Conservation (phyloP, 37 sponge, comb jelly and placozoan species). For the Halichondria panicea region DNA sequence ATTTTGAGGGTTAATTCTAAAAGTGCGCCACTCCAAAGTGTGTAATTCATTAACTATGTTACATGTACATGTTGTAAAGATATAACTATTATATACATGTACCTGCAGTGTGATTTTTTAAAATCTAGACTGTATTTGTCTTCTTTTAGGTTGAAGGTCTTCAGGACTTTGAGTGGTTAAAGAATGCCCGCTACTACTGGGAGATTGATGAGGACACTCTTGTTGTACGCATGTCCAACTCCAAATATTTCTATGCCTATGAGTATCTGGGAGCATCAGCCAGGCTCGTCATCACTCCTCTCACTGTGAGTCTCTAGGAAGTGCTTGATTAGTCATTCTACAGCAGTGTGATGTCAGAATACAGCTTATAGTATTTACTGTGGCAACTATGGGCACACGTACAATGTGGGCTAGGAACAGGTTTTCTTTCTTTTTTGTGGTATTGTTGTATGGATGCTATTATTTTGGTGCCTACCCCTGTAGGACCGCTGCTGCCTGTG, state of each 20-base stretch:
- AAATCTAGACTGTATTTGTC: not conserved
- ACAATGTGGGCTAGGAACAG: not conserved
- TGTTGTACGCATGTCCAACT: constrained; percentile 92
- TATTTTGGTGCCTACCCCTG: not conserved
- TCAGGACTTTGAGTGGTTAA: constrained; percentile 96
- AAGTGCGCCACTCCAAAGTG: too few relatives aligned
- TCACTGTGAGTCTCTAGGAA: constrained; percentile 66
- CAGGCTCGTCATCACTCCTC: constrained; percentile 96
- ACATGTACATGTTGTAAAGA: too few relatives aligned
- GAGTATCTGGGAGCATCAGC: constrained; percentile 97
- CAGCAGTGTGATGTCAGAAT: not conserved
- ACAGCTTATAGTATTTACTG: not conserved
- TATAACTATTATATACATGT: too few relatives aligned
- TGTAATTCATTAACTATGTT: too few relatives aligned
- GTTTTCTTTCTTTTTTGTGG: not conserved
- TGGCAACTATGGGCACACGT: not conserved
- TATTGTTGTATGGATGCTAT: too few relatives aligned
- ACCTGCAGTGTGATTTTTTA: too few relatives aligned
- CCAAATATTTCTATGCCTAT: constrained; percentile 90
- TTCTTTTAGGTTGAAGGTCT: constrained; percentile 62
- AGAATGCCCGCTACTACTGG: constrained; percentile 99
- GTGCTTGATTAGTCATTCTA: not conserved
- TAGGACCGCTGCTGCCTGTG: constrained; percentile 97
- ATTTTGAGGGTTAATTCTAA: too few relatives aligned
- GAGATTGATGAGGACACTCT: constrained; percentile 91